Base-by-base conservation (phyloP, 2,113 vertebrate genomes). In the Periophthalmodon schlosseri region DNA sequence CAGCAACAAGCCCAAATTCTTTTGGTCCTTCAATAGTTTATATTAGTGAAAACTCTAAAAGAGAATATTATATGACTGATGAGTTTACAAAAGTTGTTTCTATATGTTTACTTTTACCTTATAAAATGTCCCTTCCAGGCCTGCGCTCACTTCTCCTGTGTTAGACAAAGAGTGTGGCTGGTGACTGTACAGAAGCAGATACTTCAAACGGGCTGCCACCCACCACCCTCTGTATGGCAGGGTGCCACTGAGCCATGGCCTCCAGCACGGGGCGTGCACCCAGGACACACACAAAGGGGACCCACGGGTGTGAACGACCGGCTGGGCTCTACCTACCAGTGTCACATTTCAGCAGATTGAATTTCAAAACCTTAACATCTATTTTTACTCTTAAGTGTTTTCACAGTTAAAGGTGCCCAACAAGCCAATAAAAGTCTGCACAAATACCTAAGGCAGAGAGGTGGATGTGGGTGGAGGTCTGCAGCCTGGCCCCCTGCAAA, bases 251-350 rank as follows among this genome's bases (percentile, higher is more conserved):
- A 87, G 84, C 83, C 82, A 72, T 87, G 4, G 85, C 90, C 86
- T 91, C 76, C 18, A 89, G 88, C 87, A 61, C 24, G 84, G 89
- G 91, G 84, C 82, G 87, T 89, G 87, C 74, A 87, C 87, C 56
- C 81, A 52, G 80, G 80, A 75, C 85, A 82, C 89, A 88, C 84
- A 93, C 91, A 93, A 91, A 92, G 87, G 84, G 89, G 87, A 90
- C 83, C 87, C 84, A 77, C 77, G 79, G 86, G 84, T 79, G 83
- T 91, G 86, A 82, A 77, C 83, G 82, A 80, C 85, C 49, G 80
- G 70, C 81, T 74, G 85, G 87, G 86, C 85, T 90, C 87, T 89
- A 86, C 87, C 91, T 89, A 88, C 84, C 88, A 84, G 87, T 86
- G 88, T 91, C 83, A 21, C 74, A 78, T 92, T 88, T 89, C 90